A percentile compares a stretch with the other conserved stretches of the same genome.
Evolutionary conservation across 2,888 invertebrate genomes (phyloP).

Genomic region (Epinotia bilunana): DNA sequence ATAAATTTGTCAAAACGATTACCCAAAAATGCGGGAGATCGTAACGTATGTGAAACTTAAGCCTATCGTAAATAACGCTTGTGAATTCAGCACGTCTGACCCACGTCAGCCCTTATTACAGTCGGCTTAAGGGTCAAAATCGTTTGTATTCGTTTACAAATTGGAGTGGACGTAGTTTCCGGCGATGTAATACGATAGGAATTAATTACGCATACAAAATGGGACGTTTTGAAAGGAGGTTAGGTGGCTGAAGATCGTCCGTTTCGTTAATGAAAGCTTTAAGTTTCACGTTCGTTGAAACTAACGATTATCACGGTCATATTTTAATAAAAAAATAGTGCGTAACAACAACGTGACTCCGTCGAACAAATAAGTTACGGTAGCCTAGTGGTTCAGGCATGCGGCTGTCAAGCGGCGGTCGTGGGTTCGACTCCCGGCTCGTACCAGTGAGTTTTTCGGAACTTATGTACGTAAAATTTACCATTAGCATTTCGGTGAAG

Average conservation of each 20-base stretch:
- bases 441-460: no score
- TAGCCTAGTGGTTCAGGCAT: no score
- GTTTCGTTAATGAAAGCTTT: slow-evolving; percentile 5
- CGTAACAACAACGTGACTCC: no score
- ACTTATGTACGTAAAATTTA: no score
- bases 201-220: slow-evolving; percentile 72
- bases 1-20: slow-evolving; percentile 68
- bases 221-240: slow-evolving; percentile 49
- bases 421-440: no score
- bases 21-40: slow-evolving; percentile 59
- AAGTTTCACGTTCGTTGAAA: neutral
- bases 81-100: slow-evolving; percentile 38
- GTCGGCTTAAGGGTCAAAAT: slow-evolving; percentile 51
- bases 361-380: no score
- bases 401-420: no score
- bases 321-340: no score
- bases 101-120: slow-evolving; percentile 49
- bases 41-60: slow-evolving; percentile 61
- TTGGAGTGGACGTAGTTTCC: slow-evolving; percentile 51
- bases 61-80: slow-evolving; percentile 58
- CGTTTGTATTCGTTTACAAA: slow-evolving; percentile 45
- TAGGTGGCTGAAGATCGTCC: slow-evolving; percentile 30
- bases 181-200: slow-evolving; percentile 59
- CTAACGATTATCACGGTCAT: no score
- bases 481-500: no score